These are phyloP conservation scores for Blastobasis lacticolella DNA, from an alignment of 2,888 invertebrate genomes.

Conservation along the genomic window DNA sequence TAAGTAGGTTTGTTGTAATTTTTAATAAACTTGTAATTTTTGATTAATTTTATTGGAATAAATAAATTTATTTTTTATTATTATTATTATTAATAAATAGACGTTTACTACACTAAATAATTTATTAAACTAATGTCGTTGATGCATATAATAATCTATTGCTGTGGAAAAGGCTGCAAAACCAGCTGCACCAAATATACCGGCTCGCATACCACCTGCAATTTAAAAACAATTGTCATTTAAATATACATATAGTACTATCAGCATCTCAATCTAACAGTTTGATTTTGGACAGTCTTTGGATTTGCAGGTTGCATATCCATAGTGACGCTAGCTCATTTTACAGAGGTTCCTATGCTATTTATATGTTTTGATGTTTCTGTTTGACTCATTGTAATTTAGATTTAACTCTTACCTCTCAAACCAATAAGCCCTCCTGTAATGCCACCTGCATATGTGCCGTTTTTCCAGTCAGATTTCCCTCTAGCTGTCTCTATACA, in stretches of 20 bases:
- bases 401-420: slow-evolving; percentile 73
- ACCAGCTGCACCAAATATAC: slow-evolving; percentile 94
- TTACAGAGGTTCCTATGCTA: background rate
- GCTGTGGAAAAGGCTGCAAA: slow-evolving; percentile 98
- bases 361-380: too few species aligned
- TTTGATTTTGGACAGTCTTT: too few species aligned
- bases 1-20: too few species aligned
- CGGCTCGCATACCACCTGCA: slow-evolving; percentile 94
- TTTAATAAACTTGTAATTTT: too few species aligned
- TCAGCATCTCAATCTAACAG: too few species aligned
- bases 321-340: background rate
- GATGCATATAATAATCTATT: slow-evolving; percentile 96
- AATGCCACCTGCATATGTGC: slow-evolving; percentile 93
- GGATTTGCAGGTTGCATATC: background rate
- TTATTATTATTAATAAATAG: too few species aligned
- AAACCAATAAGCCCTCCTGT: slow-evolving; percentile 95
- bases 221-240: slow-evolving; percentile 23
- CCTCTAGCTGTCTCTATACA: slow-evolving; percentile 95
- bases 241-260: background rate
- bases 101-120: too few species aligned
- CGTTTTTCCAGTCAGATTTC: slow-evolving; percentile 97
- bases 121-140: slow-evolving; percentile 25
- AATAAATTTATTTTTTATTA: too few species aligned
- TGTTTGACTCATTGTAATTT: background rate
- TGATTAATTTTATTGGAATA: too few species aligned